These are phyloP conservation scores for Pemphigus obesinymphae DNA, from an alignment of 1,140 invertebrate genomes.

Conservation along the genomic window DNA sequence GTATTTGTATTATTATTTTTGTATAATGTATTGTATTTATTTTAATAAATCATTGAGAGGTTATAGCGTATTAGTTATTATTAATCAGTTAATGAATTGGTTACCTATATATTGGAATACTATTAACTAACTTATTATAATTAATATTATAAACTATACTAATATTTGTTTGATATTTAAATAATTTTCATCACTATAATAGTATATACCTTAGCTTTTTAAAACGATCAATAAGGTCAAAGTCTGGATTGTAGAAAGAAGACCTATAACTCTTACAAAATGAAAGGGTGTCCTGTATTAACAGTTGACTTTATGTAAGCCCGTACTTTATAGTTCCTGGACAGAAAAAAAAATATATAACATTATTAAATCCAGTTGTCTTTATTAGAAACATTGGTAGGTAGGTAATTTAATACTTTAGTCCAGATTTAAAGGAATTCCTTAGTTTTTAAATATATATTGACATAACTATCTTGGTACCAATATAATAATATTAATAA, in stretches of 20 bases:
- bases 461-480: not conserved
- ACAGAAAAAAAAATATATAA: not conserved
- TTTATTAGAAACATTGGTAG: not conserved
- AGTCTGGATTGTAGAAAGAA: slow-evolving; percentile 2
- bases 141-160: too few species aligned
- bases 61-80: too few species aligned
- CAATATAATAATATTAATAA: not conserved
- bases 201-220: not conserved
- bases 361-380: not conserved
- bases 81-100: too few species aligned
- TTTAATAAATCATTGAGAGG: too few species aligned
- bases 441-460: not conserved
- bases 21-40: too few species aligned
- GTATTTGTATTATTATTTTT: too few species aligned
- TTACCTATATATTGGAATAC: too few species aligned
- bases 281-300: not conserved
- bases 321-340: not conserved
- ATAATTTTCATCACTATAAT: not conserved
- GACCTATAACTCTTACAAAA: slow-evolving; percentile 23
- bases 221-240: slow-evolving; percentile 13
- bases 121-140: too few species aligned
- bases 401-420: not conserved
- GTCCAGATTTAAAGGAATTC: not conserved
- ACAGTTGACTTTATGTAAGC: not conserved
- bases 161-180: not conserved